Conservation (phyloP, 2,797 vertebrate genomes). For the Halcyon chelicuti region DNA sequence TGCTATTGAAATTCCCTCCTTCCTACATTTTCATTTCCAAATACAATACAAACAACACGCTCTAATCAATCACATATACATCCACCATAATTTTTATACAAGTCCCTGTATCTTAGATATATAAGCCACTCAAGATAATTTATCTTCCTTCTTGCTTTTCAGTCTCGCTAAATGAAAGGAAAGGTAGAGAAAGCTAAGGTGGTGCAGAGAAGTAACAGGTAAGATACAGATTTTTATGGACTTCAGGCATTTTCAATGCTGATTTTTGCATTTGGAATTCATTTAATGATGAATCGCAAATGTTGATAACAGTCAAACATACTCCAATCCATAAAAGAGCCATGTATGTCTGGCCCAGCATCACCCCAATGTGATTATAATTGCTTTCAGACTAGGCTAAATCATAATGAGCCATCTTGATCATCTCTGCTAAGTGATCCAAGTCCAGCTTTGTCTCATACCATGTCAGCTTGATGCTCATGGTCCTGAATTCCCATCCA, state of each 20-base stretch:
- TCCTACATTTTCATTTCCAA: constrained; percentile 58
- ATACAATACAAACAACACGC: constrained; percentile 39
- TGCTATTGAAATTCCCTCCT: constrained; percentile 34
- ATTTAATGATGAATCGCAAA: neutral
- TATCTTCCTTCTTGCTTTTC: neutral
- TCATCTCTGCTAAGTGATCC: neutral
- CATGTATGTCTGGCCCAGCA: neutral
- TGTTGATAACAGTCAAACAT: neutral
- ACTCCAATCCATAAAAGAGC: neutral
- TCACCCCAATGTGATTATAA: too few species aligned
- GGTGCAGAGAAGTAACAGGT: neutral
- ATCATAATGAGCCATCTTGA: neutral
- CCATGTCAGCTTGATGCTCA: neutral
- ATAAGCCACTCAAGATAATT: neutral
- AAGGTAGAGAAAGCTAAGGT: neutral
- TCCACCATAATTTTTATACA: constrained; percentile 37
- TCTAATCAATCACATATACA: constrained; percentile 52
- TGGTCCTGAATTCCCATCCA: neutral
- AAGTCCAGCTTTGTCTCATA: neutral
- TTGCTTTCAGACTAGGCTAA: neutral
- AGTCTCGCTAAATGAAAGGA: neutral
- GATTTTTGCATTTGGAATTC: neutral
- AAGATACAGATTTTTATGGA: neutral
- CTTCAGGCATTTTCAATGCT: neutral
- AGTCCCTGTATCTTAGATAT: constrained; percentile 7